Base-by-base conservation (phyloP, 2,797 vertebrate species). In the Phataginus tricuspis region DNA sequence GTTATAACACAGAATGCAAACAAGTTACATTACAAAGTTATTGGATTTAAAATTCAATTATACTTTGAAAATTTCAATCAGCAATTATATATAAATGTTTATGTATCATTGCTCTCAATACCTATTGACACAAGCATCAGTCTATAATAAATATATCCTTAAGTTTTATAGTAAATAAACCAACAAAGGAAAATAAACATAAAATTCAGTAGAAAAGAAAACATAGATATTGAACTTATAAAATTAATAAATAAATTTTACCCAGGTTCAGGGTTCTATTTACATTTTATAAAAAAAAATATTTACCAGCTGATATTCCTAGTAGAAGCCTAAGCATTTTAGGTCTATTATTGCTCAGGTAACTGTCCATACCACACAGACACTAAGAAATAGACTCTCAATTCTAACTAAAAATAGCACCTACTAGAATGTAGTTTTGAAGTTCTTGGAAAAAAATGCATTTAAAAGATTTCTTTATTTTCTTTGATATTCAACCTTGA, bases 401-500 rank as follows among this genome's bases (percentile, higher is more conserved):
- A 59, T 86, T 96, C 94, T 97, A 68, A 71, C 18, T 57, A 75
- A 27, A 96, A 89, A 84, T 75, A 90, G 53, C 4, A 95, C 72
- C 59, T 86, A 82, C 53, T 93, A 90, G 7, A 78, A 8, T 83
- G 79, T 31, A 92, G 34, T 86, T 85, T 75, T 95, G 64, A 96
- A 89, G 63, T 80, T 94, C 90, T 13, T 94, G 23, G 93, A 91
- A 86, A 5, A 39, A 93, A 95, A 79, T 45, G 31, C 79, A 63
- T 88, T 96, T 93, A 39, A 51, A 57, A 18, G 25, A 10, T 86
- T 93, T 84, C 71, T 16, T 1, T 87, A 72, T 94, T 97, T 97
- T 23, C 53, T 98, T 97, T 97, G 78, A 94, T 97, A 97, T 93
- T 96, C 37, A 96, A 45, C 45, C 77, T 96, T 97, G 69, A 98